These are phyloP conservation scores for Himalopsyche kuldschensis DNA, from an alignment of 2,888 invertebrate genomes.

Conservation along the genomic window DNA sequence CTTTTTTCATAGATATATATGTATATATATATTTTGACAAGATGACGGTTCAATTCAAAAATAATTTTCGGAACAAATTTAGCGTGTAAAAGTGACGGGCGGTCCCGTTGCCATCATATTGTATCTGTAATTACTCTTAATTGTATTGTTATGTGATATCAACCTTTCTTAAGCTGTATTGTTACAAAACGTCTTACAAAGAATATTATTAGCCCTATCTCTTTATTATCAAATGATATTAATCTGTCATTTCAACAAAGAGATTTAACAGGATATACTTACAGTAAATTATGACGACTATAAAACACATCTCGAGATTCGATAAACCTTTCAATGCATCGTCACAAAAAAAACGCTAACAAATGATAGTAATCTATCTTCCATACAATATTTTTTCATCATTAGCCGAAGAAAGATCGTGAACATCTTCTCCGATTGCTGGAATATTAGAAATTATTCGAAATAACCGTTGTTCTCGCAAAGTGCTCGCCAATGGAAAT, in stretches of 20 bases:
- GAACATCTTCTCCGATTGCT: background rate
- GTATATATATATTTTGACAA: too few species aligned
- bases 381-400: background rate
- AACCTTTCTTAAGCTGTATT: background rate
- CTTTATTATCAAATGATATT: slow-evolving; percentile 23
- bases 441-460: background rate
- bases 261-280: slow-evolving; percentile 9
- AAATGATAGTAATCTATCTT: slow-evolving; percentile 10
- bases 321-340: slow-evolving; percentile 34
- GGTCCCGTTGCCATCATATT: too few species aligned
- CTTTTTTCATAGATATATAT: too few species aligned
- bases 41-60: too few species aligned
- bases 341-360: slow-evolving; percentile 20
- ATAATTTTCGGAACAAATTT: too few species aligned
- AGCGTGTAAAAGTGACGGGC: too few species aligned
- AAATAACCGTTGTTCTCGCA: background rate
- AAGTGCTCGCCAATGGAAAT: background rate
- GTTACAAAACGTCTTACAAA: slow-evolving; percentile 6
- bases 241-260: slow-evolving; percentile 31
- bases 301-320: slow-evolving; percentile 35
- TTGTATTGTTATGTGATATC: background rate
- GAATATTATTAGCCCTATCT: slow-evolving; percentile 24
- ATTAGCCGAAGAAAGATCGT: background rate
- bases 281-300: slow-evolving; percentile 27
- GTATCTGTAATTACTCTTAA: background rate